A percentile compares a stretch with the other conserved stretches of the same genome.
These are phyloP conservation scores for Kradibia gibbosae DNA, from an alignment of 1,140 invertebrate genomes.

Conservation along the genomic window DNA sequence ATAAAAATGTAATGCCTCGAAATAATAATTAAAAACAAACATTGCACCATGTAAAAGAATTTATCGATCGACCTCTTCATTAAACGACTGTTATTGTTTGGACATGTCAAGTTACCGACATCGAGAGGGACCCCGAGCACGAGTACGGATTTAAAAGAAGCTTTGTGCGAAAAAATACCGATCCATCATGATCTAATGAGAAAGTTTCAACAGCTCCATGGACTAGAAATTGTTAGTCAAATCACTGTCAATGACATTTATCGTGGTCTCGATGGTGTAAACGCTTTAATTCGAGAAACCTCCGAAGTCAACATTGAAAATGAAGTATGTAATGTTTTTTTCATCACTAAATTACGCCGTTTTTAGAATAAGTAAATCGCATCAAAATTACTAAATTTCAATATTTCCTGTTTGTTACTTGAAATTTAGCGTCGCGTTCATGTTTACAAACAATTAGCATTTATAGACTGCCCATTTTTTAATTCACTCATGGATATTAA, in stretches of 20 bases:
- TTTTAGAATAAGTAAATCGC: background rate
- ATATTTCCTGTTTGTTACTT: background rate
- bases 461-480: background rate
- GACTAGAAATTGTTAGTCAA: conserved; percentile 54
- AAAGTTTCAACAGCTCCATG: conserved; percentile 58
- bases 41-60: no score
- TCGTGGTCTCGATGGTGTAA: conserved; percentile 56
- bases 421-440: background rate
- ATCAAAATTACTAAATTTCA: background rate
- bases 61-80: no score
- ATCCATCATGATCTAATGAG: conserved; percentile 61
- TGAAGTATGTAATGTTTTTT: conserved; percentile 54
- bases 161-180: conserved; percentile 62
- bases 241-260: conserved; percentile 62
- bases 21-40: no score
- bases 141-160: conserved; percentile 62
- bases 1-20: no score
- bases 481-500: background rate
- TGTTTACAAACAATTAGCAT: background rate
- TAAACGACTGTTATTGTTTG: no score
- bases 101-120: background rate
- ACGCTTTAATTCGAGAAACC: conserved; percentile 60
- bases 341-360: background rate
- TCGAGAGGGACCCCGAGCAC: conserved; percentile 57
- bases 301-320: conserved; percentile 56